Base-by-base conservation (phyloP, 2,888 invertebrate genomes). In the Dasypogon diadema region DNA sequence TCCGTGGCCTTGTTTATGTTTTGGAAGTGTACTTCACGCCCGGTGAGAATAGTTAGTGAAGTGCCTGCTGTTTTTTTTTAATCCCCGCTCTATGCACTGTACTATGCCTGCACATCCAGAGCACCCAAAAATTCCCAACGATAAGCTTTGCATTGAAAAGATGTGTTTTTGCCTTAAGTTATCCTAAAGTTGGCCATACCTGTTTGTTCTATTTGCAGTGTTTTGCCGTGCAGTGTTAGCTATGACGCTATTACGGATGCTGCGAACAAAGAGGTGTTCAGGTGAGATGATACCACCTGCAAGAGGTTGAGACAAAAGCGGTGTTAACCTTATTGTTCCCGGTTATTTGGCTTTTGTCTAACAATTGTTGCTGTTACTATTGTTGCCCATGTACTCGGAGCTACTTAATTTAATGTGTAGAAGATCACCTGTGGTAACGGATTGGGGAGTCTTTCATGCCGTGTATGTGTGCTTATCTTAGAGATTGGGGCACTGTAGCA, bases 221-320 rank as follows among this genome's bases (percentile, higher is more conserved):
- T 91, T 1, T 82, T 91, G 26, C 90, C 91, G 2, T 91, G 91
- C 82, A 90, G 87, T 80, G 91, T 91, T 46, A 85, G 84, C 79
- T 86, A 85, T 76, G 86, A 86, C 82, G 86, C 85, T 78, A 81
- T 86, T 77, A 82, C 82, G 51, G 80, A 81, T 63, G 75, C 81
- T 78, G 80, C 81, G 78, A 80, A 79, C 77, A 83, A 81, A 77
- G 83, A 84, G 76, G 85, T 85, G 75, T 82, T 80, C 81, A 83
- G 84, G 86, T 86, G 80, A 81, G 83, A 77, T 18, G 34, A 56
- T 51, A n/a, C 68, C 58, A n/a, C 21, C 6, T 18, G 34, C 3
- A 37, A 22, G 60, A 30, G 63, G 10, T 30, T 14, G 21, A 34
- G n/a, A 70, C 70, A 34, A 54, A 54, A 37, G 18, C 10, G 0